These are phyloP conservation scores for Oreochromis tanganicae DNA, from an alignment of 2,113 vertebrate genomes.

Conservation along the genomic window DNA sequence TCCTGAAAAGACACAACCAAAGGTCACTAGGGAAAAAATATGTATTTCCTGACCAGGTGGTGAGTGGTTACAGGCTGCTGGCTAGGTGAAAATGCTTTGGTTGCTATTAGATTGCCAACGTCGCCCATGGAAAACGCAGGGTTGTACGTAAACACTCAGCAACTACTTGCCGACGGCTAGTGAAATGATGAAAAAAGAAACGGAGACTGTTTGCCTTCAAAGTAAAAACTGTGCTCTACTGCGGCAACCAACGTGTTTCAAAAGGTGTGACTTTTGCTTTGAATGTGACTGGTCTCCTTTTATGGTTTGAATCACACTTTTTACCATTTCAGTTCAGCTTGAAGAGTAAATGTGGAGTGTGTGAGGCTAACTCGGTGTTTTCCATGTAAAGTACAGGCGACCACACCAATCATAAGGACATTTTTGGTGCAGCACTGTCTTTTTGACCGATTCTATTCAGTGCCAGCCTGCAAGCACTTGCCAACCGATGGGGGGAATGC, in stretches of 20 bases:
- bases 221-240: not conserved
- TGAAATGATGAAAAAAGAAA: not conserved
- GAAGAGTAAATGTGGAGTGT: not conserved
- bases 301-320: not conserved
- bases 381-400: not conserved
- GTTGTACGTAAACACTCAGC: not conserved
- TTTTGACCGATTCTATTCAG: not conserved
- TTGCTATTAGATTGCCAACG: not conserved
- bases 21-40: not conserved
- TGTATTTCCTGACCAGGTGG: not conserved
- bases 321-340: not conserved
- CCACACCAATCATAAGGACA: not conserved
- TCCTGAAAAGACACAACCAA: not conserved
- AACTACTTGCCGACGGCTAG: not conserved
- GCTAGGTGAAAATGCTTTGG: not conserved
- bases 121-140: not conserved
- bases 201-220: not conserved
- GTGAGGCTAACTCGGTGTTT: accelerated
- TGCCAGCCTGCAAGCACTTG: not conserved
- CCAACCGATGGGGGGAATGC: not conserved
- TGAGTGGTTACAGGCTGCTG: not conserved
- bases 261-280: not conserved
- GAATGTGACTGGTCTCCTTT: not conserved
- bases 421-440: not conserved
- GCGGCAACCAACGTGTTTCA: not conserved